Evolutionary conservation across 2,797 vertebrate species (phyloP), one percentile per base, ranked within the genome.

Genomic region (Lepilemur ruficaudatus): DNA sequence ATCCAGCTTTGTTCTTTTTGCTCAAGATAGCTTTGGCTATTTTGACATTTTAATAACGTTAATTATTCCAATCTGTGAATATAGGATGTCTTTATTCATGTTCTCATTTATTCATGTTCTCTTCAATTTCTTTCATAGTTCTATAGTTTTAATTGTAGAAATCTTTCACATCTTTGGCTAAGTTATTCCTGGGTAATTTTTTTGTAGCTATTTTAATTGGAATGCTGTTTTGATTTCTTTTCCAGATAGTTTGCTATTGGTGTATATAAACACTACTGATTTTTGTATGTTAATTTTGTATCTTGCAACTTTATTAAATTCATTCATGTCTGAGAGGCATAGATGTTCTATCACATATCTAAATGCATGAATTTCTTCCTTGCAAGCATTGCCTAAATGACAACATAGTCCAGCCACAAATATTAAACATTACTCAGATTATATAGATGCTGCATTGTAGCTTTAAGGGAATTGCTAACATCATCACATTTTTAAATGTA

Each of bases 351-450:
- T 55, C 13, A 10, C 50, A 93, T 17, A 83, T 75, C n/a, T 80
- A 93, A 94, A 57, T 28, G 30, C 13, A 85, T 61, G 32, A 41
- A 43, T 79, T 73, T 70, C 38, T 2, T 79, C 15, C 7, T 61
- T 79, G 11, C 9, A 87, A 28, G 10, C 73, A 52, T 18, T 91
- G 20, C 30, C 38, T n/a, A 82, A 76, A 86, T 93, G 35, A 7
- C 35, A 61, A 41, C 70, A 25, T 38, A 59, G 32, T 55, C 35
- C 12, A 87, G 61, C 9, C n/a, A 87, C 22, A 78, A 20, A 81
- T 96, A 93, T 89, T 93, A 93, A 89, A 87, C 91, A 70, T 72
- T 85, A 20, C 35, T 86, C 11, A 43, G 35, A 46, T 83, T 93
- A 35, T 76, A 32, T n/a, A 91, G 59, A 80, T 46, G 43, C 28